A percentile compares a stretch with the other conserved stretches of the same genome.
phyloP scores from a whole-genome alignment of 2,888 invertebrate genomes.

The Drosophila prostipennis region DNA sequence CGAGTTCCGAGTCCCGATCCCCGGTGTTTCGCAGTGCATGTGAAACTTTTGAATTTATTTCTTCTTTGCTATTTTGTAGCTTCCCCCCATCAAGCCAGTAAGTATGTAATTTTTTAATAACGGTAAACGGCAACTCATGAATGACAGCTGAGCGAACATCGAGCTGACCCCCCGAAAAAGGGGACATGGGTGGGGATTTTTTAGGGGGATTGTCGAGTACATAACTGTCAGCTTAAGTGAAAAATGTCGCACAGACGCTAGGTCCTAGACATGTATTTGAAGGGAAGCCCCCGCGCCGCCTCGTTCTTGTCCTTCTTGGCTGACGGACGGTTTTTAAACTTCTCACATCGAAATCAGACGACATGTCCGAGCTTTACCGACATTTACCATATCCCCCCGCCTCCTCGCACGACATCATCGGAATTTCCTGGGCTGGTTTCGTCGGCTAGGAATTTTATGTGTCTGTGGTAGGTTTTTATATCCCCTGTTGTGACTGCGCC shows the following conservation, averaged over 20 bases:
- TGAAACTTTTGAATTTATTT: constrained; percentile 75
- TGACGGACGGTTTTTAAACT: constrained; percentile 41
- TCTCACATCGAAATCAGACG: constrained; percentile 69
- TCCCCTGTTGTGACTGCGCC: too few relatives aligned
- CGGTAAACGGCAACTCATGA: constrained; percentile 74
- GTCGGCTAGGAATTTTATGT: not conserved
- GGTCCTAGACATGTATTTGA: constrained; percentile 37
- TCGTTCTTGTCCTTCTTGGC: constrained; percentile 34
- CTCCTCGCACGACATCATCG: not conserved
- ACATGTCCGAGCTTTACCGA: constrained; percentile 51
- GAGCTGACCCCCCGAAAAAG: constrained; percentile 47
- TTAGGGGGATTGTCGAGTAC: constrained; percentile 44
- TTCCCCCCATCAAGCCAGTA: constrained; percentile 18
- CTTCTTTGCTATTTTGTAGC: constrained; percentile 37
- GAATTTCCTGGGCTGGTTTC: constrained; percentile 12
- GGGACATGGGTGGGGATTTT: constrained; percentile 9
- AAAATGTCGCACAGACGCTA: constrained; percentile 77
- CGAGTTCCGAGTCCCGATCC: not conserved
- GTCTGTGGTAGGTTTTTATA: not conserved
- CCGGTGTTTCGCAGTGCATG: constrained; percentile 40
- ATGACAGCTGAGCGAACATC: constrained; percentile 72
- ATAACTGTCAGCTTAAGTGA: constrained; percentile 80
- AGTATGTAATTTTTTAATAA: constrained; percentile 78
- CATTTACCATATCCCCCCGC: constrained; percentile 20
- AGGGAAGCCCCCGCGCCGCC: constrained; percentile 35